Percentiles rank a stretch among this genome's conserved stretches.
These are phyloP conservation scores for Temnothorax unifasciatus DNA, from an alignment of 2,888 invertebrate species.

Conservation along the genomic window DNA sequence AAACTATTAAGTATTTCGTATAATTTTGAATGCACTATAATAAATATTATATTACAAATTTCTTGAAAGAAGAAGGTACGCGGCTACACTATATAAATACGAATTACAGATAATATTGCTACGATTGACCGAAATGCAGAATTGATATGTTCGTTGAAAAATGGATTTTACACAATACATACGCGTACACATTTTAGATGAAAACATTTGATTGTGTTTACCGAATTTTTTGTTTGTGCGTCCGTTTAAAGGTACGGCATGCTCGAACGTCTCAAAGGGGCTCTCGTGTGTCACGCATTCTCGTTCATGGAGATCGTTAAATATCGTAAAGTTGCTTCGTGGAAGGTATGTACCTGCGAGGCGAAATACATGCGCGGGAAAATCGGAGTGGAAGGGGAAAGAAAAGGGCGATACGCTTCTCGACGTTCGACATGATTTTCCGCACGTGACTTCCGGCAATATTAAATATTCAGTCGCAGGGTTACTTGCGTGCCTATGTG, in stretches of 20 bases:
- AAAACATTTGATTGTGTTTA: constrained; percentile 25
- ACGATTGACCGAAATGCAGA: constrained; percentile 6
- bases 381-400: neutral
- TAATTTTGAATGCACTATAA: too few species aligned
- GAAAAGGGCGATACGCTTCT: constrained; percentile 5
- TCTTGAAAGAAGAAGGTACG: too few species aligned
- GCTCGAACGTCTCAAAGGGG: neutral
- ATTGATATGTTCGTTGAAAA: neutral
- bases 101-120: neutral
- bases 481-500: constrained; percentile 2
- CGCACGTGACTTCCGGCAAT: constrained; percentile 45
- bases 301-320: constrained; percentile 35
- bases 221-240: neutral
- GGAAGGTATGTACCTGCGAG: constrained; percentile 12
- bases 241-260: neutral
- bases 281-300: constrained; percentile 21
- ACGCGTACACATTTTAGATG: neutral
- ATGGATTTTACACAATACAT: neutral
- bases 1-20: neutral
- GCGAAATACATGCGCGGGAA: neutral
- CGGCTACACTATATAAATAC: neutral
- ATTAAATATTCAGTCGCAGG: constrained; percentile 48
- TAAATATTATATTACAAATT: too few species aligned
- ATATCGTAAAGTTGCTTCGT: constrained; percentile 30
- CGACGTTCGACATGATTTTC: constrained; percentile 37